These are phyloP conservation scores for Chelmon rostratus DNA, from an alignment of 2,797 vertebrate genomes.

Conservation along the genomic window DNA sequence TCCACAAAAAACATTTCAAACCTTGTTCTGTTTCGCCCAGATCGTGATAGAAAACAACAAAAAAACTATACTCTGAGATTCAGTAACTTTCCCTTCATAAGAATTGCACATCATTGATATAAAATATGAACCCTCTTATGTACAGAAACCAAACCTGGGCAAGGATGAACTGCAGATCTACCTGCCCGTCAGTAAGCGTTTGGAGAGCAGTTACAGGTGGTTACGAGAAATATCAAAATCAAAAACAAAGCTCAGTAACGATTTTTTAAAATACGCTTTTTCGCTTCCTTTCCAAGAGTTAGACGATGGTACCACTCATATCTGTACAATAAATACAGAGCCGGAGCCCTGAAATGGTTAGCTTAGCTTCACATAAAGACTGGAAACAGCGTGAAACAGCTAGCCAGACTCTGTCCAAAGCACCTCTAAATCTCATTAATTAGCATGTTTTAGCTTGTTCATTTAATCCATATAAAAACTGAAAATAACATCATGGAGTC, in stretches of 20 bases:
- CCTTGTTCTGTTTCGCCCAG: slow-evolving; percentile 19
- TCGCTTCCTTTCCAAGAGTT: too few relatives aligned
- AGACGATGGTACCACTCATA: too few relatives aligned
- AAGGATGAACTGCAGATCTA: not conserved
- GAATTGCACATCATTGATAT: slow-evolving; percentile 64
- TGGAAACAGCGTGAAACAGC: not conserved
- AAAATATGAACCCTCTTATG: slow-evolving; percentile 57
- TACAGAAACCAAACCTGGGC: slow-evolving; percentile 49
- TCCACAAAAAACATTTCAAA: slow-evolving; percentile 56
- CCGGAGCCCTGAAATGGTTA: not conserved
- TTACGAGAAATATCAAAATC: slow-evolving; percentile 4
- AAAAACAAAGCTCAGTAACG: too few relatives aligned
- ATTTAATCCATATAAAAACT: too few relatives aligned
- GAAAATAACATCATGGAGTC: not conserved
- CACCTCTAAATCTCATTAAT: not conserved
- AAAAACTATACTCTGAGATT: slow-evolving; percentile 23
- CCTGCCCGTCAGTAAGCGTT: not conserved
- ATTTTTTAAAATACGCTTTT: too few relatives aligned
- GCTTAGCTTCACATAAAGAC: not conserved
- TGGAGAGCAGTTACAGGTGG: not conserved
- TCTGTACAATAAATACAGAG: too few relatives aligned
- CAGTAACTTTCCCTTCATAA: slow-evolving; percentile 55
- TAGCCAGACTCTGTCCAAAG: not conserved
- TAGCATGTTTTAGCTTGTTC: too few relatives aligned
- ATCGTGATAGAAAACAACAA: slow-evolving; percentile 20